Evolutionary conservation across 2,113 vertebrate genomes (phyloP).

Genomic region (Steatornis caripensis): DNA sequence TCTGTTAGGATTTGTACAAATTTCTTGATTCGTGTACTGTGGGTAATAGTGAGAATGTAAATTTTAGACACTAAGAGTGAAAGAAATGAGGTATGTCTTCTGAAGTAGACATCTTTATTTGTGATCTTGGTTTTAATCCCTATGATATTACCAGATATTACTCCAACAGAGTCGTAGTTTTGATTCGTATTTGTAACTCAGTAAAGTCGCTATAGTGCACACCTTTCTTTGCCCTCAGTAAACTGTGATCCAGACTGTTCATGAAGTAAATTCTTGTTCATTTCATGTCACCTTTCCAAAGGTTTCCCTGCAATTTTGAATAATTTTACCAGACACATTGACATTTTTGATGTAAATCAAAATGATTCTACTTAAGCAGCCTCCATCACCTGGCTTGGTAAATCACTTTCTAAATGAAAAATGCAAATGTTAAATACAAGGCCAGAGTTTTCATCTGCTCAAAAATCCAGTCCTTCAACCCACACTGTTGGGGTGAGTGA

Average conservation of each 20-base stretch:
- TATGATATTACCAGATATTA: neutral
- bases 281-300: neutral
- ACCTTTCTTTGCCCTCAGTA: neutral
- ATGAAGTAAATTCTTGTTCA: neutral
- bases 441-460: neutral
- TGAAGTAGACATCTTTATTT: neutral
- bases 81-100: neutral
- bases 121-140: neutral
- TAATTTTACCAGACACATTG: neutral
- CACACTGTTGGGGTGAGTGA: neutral
- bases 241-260: neutral
- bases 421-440: neutral
- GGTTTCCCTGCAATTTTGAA: neutral
- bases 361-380: neutral
- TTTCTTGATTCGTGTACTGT: neutral
- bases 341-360: neutral
- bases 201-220: neutral
- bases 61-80: neutral
- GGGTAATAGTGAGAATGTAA: neutral
- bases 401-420: neutral
- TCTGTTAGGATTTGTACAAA: neutral
- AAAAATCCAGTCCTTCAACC: neutral
- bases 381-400: neutral
- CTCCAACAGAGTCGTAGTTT: neutral
- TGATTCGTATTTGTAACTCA: neutral